A percentile compares a stretch with the other conserved stretches of the same genome.
phyloP scores from a whole-genome alignment of 2,113 vertebrate species.

The Chaetura pelagica region DNA sequence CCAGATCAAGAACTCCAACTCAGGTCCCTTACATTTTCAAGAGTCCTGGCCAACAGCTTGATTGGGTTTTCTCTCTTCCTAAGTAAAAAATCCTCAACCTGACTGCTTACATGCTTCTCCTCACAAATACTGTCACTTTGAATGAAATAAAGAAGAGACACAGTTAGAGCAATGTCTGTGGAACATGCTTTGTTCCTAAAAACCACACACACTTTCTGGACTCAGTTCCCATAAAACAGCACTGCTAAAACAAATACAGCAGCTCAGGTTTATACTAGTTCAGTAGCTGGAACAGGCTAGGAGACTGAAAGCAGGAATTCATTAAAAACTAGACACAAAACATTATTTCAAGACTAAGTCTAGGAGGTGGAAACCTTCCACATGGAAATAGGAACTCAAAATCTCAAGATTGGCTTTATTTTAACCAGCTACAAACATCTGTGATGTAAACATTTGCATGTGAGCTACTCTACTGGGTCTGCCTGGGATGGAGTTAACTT shows the following conservation, averaged over 20 bases:
- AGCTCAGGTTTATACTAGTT: not conserved
- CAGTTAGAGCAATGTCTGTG: not conserved
- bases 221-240: not conserved
- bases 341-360: not conserved
- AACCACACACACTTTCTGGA: not conserved
- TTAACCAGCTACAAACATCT: not conserved
- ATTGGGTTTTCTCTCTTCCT: not conserved
- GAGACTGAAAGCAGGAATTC: not conserved
- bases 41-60: not conserved
- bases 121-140: not conserved
- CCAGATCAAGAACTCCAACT: not conserved
- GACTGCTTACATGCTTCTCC: not conserved
- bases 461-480: not conserved
- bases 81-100: rapidly evolving
- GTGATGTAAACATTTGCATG: not conserved
- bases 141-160: not conserved
- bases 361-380: not conserved
- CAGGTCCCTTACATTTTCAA: not conserved
- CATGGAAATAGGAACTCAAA: rapidly evolving
- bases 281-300: not conserved
- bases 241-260: not conserved
- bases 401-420: not conserved
- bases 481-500: not conserved
- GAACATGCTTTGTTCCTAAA: not conserved
- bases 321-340: not conserved